These are phyloP conservation scores for Oxytorus armatus DNA, from an alignment of 2,888 invertebrate species.

Conservation along the genomic window DNA sequence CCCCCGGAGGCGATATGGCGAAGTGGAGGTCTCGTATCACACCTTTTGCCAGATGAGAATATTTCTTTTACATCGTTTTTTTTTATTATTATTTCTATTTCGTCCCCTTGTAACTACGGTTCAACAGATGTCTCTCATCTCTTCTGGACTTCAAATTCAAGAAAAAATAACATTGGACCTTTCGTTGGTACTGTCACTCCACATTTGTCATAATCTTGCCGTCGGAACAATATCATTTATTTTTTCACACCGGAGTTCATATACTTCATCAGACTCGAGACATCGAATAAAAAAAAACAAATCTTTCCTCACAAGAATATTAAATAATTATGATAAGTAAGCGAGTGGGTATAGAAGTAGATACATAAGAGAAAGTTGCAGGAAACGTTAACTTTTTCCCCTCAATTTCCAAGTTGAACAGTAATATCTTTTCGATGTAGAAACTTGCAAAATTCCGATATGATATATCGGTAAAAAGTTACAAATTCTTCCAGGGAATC, in stretches of 20 bases:
- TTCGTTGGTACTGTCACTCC: too few species aligned
- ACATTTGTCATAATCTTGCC: too few species aligned
- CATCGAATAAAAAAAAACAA: too few species aligned
- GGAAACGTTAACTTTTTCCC: background rate
- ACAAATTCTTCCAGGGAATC: conserved; percentile 52
- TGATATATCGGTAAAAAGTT: conserved; percentile 47
- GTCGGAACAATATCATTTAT: too few species aligned
- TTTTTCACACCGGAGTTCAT: too few species aligned
- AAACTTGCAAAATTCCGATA: conserved; percentile 53
- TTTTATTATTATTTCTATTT: background rate
- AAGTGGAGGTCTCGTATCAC: conserved; percentile 48
- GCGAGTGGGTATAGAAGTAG: background rate
- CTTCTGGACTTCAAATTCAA: too few species aligned
- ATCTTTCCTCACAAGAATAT: too few species aligned
- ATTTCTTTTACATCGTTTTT: conserved; percentile 35
- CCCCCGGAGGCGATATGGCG: conserved; percentile 50
- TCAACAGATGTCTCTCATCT: background rate
- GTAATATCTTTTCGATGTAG: conserved; percentile 23
- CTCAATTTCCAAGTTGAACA: conserved; percentile 14
- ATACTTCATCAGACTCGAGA: too few species aligned
- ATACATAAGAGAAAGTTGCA: background rate
- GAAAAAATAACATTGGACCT: too few species aligned
- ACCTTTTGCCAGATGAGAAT: conserved; percentile 38
- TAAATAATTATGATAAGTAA: background rate
- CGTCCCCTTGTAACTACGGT: conserved; percentile 9